Percentiles rank a stretch among this genome's conserved stretches.
Conservation (phyloP, 2,797 vertebrate genomes). For the Thunnus albacares region DNA sequence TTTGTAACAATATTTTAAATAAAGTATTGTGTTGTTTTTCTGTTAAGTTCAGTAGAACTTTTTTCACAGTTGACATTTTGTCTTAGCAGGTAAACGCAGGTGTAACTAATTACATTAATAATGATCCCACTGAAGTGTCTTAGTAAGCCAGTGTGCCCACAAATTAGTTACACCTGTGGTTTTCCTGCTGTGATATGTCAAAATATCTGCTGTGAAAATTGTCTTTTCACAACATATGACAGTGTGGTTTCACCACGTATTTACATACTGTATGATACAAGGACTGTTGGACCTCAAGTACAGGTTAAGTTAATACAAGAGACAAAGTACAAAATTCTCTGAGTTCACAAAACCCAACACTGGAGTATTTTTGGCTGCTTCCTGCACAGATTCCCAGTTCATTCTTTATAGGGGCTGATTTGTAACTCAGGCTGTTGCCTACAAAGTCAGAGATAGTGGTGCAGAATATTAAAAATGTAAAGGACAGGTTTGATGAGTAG, state of each 20-base stretch:
- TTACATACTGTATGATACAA: neutral
- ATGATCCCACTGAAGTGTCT: too few species aligned
- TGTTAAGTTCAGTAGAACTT: neutral
- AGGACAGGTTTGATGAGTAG: slow-evolving; percentile 31
- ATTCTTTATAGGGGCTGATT: neutral
- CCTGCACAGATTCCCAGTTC: neutral
- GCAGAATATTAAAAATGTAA: too few species aligned
- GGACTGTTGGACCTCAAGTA: neutral
- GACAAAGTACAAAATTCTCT: neutral
- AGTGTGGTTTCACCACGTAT: neutral
- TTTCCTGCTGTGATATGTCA: too few species aligned
- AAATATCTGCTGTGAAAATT: too few species aligned
- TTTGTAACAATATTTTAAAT: too few species aligned
- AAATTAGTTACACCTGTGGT: too few species aligned
- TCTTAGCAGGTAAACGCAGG: neutral
- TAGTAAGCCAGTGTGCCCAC: too few species aligned
- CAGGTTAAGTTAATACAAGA: neutral
- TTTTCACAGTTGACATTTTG: neutral
- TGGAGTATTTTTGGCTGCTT: neutral
- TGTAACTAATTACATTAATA: neutral
- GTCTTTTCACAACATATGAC: neutral
- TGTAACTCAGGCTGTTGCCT: neutral
- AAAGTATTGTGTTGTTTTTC: too few species aligned
- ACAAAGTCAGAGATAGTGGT: too few species aligned
- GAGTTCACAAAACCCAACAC: neutral